A percentile compares a stretch with the other conserved stretches of the same genome.
These are phyloP conservation scores for Nezara viridula DNA, from an alignment of 2,888 invertebrate genomes.

Conservation along the genomic window DNA sequence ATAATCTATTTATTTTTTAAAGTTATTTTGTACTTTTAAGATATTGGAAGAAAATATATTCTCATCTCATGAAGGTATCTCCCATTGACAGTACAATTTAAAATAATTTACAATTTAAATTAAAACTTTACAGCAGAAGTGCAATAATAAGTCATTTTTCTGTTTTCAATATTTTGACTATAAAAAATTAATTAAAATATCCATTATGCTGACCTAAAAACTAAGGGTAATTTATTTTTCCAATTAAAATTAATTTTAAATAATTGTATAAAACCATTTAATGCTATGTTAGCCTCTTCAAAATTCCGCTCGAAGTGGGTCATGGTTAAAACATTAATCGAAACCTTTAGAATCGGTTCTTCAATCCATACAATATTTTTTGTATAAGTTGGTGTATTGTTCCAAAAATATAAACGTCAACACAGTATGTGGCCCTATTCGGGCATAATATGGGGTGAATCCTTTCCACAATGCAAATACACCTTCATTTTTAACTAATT, in stretches of 20 bases:
- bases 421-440: conserved; percentile 99
- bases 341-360: not conserved
- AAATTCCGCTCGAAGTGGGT: not conserved
- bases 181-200: not conserved
- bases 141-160: not conserved
- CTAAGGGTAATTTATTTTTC: not conserved
- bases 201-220: not conserved
- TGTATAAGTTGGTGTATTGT: conserved; percentile 85
- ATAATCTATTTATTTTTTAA: not conserved
- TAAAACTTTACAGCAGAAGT: not conserved
- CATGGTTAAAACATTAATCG: conserved; percentile 1
- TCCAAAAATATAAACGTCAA: conserved; percentile 98
- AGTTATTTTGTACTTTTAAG: not conserved
- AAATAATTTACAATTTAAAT: too few relatives aligned
- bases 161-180: not conserved
- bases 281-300: conserved; percentile 5
- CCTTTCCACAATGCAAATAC: conserved; percentile 97
- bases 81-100: not conserved
- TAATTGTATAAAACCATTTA: conserved; percentile 1
- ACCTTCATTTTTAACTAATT: conserved; percentile 89
- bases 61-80: not conserved
- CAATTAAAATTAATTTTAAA: too few relatives aligned
- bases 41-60: not conserved
- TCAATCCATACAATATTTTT: conserved; percentile 58
- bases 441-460: conserved; percentile 96